These are phyloP conservation scores for Diadophis punctatus DNA, from an alignment of 2,113 vertebrate genomes.

Conservation along the genomic window DNA sequence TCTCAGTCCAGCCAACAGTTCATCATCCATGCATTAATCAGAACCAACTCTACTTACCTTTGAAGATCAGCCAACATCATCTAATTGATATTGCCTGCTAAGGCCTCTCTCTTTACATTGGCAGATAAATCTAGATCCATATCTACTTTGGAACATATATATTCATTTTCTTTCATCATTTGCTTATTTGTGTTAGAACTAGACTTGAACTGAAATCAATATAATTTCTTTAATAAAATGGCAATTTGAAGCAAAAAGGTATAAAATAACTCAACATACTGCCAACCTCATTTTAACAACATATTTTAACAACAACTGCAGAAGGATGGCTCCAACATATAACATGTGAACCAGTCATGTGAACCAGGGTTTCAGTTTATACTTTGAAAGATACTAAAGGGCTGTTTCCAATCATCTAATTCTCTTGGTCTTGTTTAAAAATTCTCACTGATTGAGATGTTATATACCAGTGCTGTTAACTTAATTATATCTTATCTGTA, in stretches of 20 bases:
- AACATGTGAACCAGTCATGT: slow-evolving; percentile 40
- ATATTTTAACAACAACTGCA: slow-evolving; percentile 38
- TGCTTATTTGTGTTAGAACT: background rate
- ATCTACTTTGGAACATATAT: background rate
- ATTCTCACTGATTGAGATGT: slow-evolving; percentile 67
- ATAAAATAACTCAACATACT: slow-evolving; percentile 39
- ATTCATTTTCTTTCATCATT: background rate
- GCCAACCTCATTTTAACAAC: slow-evolving; percentile 34
- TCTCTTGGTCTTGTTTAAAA: slow-evolving; percentile 60
- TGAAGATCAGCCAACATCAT: background rate
- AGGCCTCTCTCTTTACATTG: background rate
- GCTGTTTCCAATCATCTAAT: slow-evolving; percentile 52
- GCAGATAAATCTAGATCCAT: background rate
- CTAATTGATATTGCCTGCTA: background rate
- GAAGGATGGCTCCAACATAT: slow-evolving; percentile 34
- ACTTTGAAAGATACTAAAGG: slow-evolving; percentile 31
- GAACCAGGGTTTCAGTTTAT: slow-evolving; percentile 53
- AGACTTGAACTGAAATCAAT: background rate
- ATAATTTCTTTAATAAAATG: background rate
- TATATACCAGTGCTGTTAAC: slow-evolving; percentile 60
- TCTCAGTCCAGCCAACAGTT: background rate
- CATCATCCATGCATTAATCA: background rate
- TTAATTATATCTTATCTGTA: slow-evolving; percentile 74
- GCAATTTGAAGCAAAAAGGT: background rate
- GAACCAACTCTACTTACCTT: background rate